Evolutionary conservation across 2,113 vertebrate species (phyloP).

Genomic region (Arothron firmamentum): DNA sequence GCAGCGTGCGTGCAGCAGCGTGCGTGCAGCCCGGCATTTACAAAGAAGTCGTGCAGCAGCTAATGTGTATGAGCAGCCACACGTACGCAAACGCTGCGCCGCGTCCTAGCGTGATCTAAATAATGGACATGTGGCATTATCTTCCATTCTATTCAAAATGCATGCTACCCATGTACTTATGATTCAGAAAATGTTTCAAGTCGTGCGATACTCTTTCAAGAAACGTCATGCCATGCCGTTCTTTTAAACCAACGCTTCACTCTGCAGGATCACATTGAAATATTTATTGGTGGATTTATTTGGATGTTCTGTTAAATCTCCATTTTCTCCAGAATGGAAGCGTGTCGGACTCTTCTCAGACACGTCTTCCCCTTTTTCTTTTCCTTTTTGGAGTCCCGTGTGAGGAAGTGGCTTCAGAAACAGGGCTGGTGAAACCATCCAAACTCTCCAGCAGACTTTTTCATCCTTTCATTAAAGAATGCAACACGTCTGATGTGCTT

Average conservation of each 20-base stretch:
- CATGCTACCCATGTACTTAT: constrained; percentile 18
- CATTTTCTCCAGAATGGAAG: constrained; percentile 23
- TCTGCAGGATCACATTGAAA: constrained; percentile 19
- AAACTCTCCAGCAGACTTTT: constrained; percentile 15
- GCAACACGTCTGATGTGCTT: background rate
- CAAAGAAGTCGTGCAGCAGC: constrained; percentile 17
- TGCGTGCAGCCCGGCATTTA: constrained; percentile 7
- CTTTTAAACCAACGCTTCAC: constrained; percentile 7
- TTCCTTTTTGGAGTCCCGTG: constrained; percentile 6
- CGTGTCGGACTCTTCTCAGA: constrained; percentile 16
- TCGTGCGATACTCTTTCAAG: constrained; percentile 11
- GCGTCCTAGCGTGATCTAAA: constrained; percentile 14
- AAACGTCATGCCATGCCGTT: constrained; percentile 23
- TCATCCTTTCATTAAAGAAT: background rate
- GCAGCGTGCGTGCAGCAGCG: too few relatives aligned
- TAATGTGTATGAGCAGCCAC: constrained; percentile 35
- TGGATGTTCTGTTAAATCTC: constrained; percentile 24
- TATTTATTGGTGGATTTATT: constrained; percentile 43
- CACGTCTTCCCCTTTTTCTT: background rate
- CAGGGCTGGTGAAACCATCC: constrained; percentile 21
- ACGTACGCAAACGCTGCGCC: constrained; percentile 12
- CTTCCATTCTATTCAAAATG: background rate
- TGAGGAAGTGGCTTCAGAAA: constrained; percentile 44
- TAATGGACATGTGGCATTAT: constrained; percentile 6
- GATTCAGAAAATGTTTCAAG: constrained; percentile 1